Evolutionary conservation across 2,113 vertebrate genomes (phyloP).

Genomic region (Myocastor coypus): DNA sequence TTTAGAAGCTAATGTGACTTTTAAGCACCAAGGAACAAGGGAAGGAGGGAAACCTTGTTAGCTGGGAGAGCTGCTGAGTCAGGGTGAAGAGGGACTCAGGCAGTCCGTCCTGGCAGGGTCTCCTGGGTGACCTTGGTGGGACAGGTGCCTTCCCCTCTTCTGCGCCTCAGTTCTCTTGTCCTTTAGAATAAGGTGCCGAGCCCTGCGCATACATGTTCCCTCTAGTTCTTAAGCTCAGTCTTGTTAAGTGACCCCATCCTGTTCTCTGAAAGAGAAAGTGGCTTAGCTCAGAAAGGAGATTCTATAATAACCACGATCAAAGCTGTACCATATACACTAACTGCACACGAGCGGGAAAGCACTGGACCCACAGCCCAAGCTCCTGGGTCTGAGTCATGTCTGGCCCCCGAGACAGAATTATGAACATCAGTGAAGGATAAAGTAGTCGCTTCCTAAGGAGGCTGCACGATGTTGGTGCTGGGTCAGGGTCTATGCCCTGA

Average conservation of each 20-base stretch:
- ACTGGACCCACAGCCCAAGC: neutral
- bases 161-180: neutral
- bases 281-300: neutral
- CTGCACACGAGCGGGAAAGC: neutral
- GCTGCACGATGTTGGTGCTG: neutral
- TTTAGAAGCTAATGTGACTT: slow-evolving; percentile 65
- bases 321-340: neutral
- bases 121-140: slow-evolving; percentile 51
- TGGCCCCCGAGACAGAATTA: neutral
- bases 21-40: neutral
- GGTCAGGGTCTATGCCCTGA: neutral
- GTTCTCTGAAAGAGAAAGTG: slow-evolving; percentile 47
- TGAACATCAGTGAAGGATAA: neutral
- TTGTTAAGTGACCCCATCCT: neutral
- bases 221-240: neutral
- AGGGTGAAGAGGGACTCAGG: neutral
- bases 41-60: slow-evolving; percentile 49
- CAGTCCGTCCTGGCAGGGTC: neutral
- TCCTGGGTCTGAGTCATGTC: slow-evolving; percentile 24
- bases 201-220: neutral
- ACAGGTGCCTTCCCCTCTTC: neutral
- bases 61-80: slow-evolving; percentile 54
- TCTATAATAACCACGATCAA: slow-evolving; percentile 17
- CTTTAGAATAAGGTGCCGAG: neutral
- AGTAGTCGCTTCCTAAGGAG: neutral